Base-by-base conservation (phyloP, 2,888 invertebrate species). In the Eugnorisma glareosa region DNA sequence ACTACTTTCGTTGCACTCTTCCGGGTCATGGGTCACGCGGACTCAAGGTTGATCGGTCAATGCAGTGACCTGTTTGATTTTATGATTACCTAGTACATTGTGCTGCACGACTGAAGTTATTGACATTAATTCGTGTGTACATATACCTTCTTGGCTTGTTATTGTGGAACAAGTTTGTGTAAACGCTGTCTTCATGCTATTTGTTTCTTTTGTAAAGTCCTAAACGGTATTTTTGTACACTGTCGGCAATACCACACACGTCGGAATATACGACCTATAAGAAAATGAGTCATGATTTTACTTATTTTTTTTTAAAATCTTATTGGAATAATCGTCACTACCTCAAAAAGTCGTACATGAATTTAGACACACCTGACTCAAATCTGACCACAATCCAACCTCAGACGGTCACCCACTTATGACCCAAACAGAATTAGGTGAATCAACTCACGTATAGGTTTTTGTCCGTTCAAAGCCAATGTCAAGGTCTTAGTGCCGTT, bases 1-100 rank as follows among this genome's bases (percentile, higher is more conserved):
- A 90, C 92, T 91, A 93, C 94, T 94, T 94, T 94, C 93, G 87
- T 91, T 90, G 92, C 89, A 89, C 82, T 91, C 89, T 93, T 91
- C 92, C 91, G 91, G 91, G 90, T 90, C 90, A 87, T 83, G 87
- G 91, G 92, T 92, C 91, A 85, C 72, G 77, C 80, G 84, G 84
- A 84, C 81, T 89, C 92, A 92, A 92, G 92, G 93, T 90, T 91
- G 89, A 85, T 81, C 71, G 77, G 73, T 88, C 83, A 88, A 86
- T 91, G 91, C 90, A 85, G 83, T 86, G 93, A 93, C 94, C 94
- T 91, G 91, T 90, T 93, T 92, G 87, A 86, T 89, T 90, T 91
- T 90, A 91, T 95, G 92, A 90, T 91, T 88, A 87, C 93, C 92
- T 93, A 84, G 93, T 94, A 92, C 61, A 69, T 73, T 88, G 85